phyloP scores from a whole-genome alignment of 1,140 invertebrate genomes.

The Drosophila gunungcola region DNA sequence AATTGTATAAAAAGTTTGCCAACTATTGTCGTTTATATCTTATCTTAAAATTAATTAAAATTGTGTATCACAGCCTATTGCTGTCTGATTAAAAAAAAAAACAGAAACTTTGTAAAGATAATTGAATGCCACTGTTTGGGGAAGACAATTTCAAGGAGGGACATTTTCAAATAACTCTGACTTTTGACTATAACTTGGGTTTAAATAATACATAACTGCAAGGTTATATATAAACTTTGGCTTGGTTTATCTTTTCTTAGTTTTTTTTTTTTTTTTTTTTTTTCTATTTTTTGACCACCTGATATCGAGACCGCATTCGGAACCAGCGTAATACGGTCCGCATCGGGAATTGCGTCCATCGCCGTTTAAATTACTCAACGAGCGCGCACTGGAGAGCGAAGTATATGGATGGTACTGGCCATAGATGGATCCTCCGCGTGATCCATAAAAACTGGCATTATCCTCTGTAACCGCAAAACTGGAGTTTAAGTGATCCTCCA shows the following conservation, averaged over 20 bases:
- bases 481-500: conserved; percentile 62
- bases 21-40: too few species aligned
- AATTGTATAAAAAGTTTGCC: too few species aligned
- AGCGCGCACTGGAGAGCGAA: conserved; percentile 57
- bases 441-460: conserved; percentile 52
- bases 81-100: too few species aligned
- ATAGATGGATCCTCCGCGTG: conserved; percentile 35
- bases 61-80: too few species aligned
- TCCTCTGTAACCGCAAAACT: conserved; percentile 69
- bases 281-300: conserved; percentile 61
- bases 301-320: conserved; percentile 79
- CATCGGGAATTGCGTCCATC: conserved; percentile 46
- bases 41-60: too few species aligned
- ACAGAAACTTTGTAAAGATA: too few species aligned
- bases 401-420: conserved; percentile 20
- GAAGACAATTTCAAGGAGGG: too few species aligned
- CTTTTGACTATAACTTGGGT: too few species aligned
- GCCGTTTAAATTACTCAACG: conserved; percentile 66
- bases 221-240: conserved; percentile 21
- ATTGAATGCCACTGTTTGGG: too few species aligned
- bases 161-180: too few species aligned
- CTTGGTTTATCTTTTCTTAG: conserved; percentile 5
- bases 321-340: conserved; percentile 73
- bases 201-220: not conserved
- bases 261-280: conserved; percentile 3